These are phyloP conservation scores for Oryzias celebensis DNA, from an alignment of 2,113 vertebrate species.

Conservation along the genomic window DNA sequence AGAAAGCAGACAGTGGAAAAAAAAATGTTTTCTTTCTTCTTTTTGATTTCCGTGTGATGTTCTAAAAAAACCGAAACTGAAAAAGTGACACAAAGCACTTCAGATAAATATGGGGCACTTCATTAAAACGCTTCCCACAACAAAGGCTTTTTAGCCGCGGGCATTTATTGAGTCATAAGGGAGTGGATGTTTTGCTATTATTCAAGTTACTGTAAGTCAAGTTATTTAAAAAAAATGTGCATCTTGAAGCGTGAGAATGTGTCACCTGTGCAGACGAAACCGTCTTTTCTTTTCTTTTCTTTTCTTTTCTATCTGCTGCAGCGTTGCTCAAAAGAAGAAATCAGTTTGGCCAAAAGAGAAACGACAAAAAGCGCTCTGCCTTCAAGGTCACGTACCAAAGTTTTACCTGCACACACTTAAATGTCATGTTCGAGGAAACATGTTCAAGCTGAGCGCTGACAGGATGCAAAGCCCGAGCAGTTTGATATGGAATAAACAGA, in stretches of 20 bases:
- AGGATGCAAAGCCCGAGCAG: slow-evolving; percentile 43
- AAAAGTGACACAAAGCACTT: slow-evolving; percentile 77
- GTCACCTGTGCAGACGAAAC: slow-evolving; percentile 40
- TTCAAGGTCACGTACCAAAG: slow-evolving; percentile 5
- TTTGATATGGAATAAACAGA: slow-evolving; percentile 36
- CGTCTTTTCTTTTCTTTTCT: slow-evolving; percentile 1
- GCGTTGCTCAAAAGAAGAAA: neutral
- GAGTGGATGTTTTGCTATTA: slow-evolving; percentile 81
- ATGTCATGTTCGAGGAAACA: slow-evolving; percentile 65
- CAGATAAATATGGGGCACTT: slow-evolving; percentile 83
- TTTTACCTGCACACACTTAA: slow-evolving; percentile 35
- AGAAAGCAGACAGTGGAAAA: slow-evolving; percentile 27
- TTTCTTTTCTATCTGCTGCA: neutral
- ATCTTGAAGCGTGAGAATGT: slow-evolving; percentile 53
- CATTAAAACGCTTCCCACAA: slow-evolving; percentile 82
- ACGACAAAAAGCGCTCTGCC: slow-evolving; percentile 2
- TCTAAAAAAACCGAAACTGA: slow-evolving; percentile 72
- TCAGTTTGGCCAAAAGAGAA: neutral
- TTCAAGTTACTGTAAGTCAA: slow-evolving; percentile 80
- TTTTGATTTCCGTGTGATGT: slow-evolving; percentile 62
- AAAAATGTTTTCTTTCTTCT: neutral
- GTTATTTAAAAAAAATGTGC: slow-evolving; percentile 3
- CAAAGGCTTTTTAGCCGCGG: slow-evolving; percentile 75
- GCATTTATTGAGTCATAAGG: slow-evolving; percentile 80
- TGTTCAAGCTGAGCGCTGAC: slow-evolving; percentile 9